Evolutionary conservation across 2,888 invertebrate species (phyloP), one percentile per base, ranked within the genome.

Genomic region (Dryococelus australis): DNA sequence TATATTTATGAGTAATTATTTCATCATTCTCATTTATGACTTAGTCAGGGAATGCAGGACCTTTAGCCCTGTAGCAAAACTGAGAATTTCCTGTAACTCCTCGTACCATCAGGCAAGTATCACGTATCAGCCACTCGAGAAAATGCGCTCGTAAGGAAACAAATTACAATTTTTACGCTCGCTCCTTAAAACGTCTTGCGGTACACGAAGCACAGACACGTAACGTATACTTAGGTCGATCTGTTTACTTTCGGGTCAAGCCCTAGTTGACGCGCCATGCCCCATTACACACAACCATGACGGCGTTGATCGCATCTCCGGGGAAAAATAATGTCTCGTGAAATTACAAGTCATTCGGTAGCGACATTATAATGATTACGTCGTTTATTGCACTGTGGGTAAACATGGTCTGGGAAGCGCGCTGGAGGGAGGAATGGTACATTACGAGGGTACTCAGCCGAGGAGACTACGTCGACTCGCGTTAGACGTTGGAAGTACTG

Each of bases 301-400:
- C n/a, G 65, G 1, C 65, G 65, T n/a, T 8, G 20, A 65, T 65
- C 65, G n/a, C 65, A 65, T 65, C 65, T 65, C 65, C 16, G 65
- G 65, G 51, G 12, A 4, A 35, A 35, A 35, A 35, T 35, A 35
- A 20, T 6, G 51, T 51, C 51, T 51, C 13, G 51, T 51, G 51
- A 65, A n/a, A 65, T 65, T n/a, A 65, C 65, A 65, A 65, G 65
- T 65, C 65, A 24, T 16, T n/a, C 6, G 65, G 65, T 65, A 65
- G 65, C 65, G 65, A 24, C 65, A 65, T 65, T 65, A 65, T 65
- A 65, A 65, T 65, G 16, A 65, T 65, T 65, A 65, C n/a, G 65
- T 65, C 65, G 65, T 65, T 65, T 65, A 65, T 20, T 65, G 65
- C 65, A 47, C 47, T 47, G 65, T 24, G 65, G 65, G 65, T 65